Evolutionary conservation across 2,888 invertebrate species (phyloP).

Genomic region (Callyntrura sp.): DNA sequence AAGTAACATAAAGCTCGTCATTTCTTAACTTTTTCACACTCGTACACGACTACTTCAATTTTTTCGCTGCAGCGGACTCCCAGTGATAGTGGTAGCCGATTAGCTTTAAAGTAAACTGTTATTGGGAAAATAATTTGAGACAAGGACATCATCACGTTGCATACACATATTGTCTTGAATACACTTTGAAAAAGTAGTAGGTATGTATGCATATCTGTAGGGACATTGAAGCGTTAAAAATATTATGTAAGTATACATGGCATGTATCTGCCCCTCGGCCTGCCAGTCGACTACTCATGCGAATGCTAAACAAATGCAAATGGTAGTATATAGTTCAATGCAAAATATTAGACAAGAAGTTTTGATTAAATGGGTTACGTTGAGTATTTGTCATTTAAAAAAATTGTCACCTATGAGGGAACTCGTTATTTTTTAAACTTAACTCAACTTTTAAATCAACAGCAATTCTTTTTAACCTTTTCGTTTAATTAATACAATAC

Average conservation of each 20-base stretch:
- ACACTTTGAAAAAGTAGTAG: neutral
- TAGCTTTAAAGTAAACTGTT: neutral
- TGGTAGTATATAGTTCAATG: no score
- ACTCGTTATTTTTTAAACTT: no score
- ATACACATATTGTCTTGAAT: neutral
- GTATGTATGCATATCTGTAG: no score
- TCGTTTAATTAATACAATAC: no score
- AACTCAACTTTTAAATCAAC: no score
- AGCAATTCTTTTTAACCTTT: no score
- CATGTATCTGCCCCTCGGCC: no score
- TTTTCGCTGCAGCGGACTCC: neutral
- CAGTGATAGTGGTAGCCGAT: no score
- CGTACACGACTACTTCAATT: neutral
- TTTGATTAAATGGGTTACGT: neutral
- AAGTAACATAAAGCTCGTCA: neutral
- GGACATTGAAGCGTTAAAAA: no score
- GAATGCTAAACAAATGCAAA: conserved; percentile 16
- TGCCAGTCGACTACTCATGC: no score
- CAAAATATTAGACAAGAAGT: neutral
- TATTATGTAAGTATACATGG: no score
- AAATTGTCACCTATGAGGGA: no score
- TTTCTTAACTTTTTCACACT: neutral
- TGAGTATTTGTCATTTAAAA: conserved; percentile 1
- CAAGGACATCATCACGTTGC: conserved; percentile 43
- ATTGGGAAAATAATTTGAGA: conserved; percentile 41